Evolutionary conservation across 2,113 vertebrate genomes (phyloP).

Genomic region (Xiphophorus hellerii): DNA sequence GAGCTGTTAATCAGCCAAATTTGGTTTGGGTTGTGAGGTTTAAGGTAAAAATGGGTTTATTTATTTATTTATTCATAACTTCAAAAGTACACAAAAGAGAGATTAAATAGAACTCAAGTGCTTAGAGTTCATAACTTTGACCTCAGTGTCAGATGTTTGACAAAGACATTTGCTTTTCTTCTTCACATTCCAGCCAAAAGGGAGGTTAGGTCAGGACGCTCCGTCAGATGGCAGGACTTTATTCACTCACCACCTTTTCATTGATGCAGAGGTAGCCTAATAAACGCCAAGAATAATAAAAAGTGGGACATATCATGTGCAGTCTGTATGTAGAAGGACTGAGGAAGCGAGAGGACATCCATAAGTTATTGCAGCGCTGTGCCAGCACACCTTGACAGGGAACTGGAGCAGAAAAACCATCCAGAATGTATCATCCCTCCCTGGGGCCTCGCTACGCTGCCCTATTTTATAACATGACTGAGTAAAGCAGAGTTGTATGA

Average conservation of each 20-base stretch:
- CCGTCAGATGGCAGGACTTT: neutral
- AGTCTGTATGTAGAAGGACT: conserved; percentile 13
- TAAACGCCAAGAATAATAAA: neutral
- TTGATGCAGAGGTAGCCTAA: conserved; percentile 4
- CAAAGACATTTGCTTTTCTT: neutral
- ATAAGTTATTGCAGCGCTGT: neutral
- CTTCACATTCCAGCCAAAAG: neutral
- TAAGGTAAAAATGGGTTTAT: neutral
- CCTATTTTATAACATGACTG: conserved; percentile 1
- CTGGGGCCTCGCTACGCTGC: neutral
- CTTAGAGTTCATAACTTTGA: neutral
- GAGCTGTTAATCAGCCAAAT: neutral
- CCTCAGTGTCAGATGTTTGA: too few species aligned
- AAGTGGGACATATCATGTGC: conserved; percentile 17
- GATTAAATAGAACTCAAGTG: neutral
- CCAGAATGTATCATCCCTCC: conserved; percentile 20
- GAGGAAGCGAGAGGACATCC: conserved; percentile 3
- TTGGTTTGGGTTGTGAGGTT: neutral
- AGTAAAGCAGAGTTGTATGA: neutral
- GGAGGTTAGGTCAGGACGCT: conserved; percentile 2
- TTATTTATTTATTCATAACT: neutral
- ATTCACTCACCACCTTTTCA: conserved; percentile 2
- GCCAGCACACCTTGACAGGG: neutral
- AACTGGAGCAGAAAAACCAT: conserved; percentile 10
- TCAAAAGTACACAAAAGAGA: neutral